Base-by-base conservation (phyloP, 2,888 invertebrate genomes). In the Harpalus rubripes region DNA sequence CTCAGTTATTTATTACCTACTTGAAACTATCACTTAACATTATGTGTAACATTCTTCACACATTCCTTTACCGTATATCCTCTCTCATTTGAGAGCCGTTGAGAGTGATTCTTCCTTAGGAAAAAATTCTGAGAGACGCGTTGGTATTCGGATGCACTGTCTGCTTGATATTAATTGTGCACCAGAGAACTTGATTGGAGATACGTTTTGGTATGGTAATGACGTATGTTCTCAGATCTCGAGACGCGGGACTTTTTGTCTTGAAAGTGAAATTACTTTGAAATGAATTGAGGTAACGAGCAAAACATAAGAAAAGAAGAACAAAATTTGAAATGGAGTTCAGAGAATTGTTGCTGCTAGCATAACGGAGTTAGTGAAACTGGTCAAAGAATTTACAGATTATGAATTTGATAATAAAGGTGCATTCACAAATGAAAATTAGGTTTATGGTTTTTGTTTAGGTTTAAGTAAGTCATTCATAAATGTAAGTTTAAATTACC, bases 131-230 rank as follows among this genome's bases (percentile, higher is more conserved):
- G 32, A 39, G 12, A 16, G 72, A 74, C 72, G 72, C 72, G 18
- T 18, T 74, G 72, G 72, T 18, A 74, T 74, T 44, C 72, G 8
- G 15, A 15, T 68, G 68, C 68, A 68, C 68, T 68, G 68, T 2
- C 68, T 41, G 68, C 68, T 68, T 15, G 68, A 5, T 68, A 68
- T 68, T 68, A 68, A 68, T 68, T 39, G 68, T 68, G 68, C 32
- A 39, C 18, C 15, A 16, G 44, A 44, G 32, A 22, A 74, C 8
- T 74, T 74, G 72, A 74, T 74, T 41, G 72, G 44, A 44, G 44
- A 44, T 74, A 74, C 72, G 72, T 74, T 44, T 44, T 8, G 72
- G 72, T 74, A 74, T 74, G 72, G 22, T 74, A 74, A 74, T 74
- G 18, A 74, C 18, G 41, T 18, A 39, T 39, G 16, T 68, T 41